A percentile compares a stretch with the other conserved stretches of the same genome.
phyloP scores from a whole-genome alignment of 2,113 vertebrate species.

The Neotragus moschatus region DNA sequence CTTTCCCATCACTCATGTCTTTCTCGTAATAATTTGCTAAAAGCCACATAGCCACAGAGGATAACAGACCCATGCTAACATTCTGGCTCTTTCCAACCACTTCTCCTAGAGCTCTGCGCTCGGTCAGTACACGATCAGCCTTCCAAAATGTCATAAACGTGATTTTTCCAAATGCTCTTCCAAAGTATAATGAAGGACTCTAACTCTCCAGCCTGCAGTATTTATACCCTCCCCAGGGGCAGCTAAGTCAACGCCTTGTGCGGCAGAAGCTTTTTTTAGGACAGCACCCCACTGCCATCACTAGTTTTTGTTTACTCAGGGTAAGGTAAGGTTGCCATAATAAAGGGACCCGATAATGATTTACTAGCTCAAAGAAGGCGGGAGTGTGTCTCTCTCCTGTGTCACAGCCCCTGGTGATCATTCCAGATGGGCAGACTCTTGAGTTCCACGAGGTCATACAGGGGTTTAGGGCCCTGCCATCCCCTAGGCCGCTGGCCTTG shows the following conservation, averaged over 20 bases:
- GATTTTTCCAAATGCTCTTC: background rate
- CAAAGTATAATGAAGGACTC: background rate
- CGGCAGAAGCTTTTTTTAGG: background rate
- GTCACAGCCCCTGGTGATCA: background rate
- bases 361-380: background rate
- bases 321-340: background rate
- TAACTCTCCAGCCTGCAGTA: background rate
- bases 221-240: background rate
- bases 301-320: background rate
- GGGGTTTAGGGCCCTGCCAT: background rate
- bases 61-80: too few relatives aligned
- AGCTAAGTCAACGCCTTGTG: background rate
- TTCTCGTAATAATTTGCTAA: background rate
- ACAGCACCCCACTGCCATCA: background rate
- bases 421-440: background rate
- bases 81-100: background rate
- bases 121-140: background rate
- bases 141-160: background rate
- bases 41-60: slow-evolving; percentile 3
- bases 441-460: background rate
- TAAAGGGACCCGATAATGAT: background rate
- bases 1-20: background rate
- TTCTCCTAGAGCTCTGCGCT: background rate
- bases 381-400: background rate
- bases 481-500: background rate